These are phyloP conservation scores for Prionace glauca DNA, from an alignment of 2,797 vertebrate genomes.

Conservation along the genomic window DNA sequence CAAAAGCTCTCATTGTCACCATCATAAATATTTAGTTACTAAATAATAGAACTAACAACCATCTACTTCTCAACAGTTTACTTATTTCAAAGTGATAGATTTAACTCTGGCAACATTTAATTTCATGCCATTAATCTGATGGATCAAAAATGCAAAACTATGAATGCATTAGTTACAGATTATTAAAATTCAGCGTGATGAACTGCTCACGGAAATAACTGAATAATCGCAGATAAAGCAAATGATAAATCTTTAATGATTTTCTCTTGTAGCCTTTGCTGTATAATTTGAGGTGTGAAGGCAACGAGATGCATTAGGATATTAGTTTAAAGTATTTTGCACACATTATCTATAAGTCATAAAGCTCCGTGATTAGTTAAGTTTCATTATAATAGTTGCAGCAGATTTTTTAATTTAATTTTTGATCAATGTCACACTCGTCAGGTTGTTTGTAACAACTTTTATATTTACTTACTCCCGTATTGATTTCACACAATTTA, in stretches of 20 bases:
- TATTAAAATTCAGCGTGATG: conserved; percentile 2
- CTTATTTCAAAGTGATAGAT: background rate
- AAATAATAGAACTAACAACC: background rate
- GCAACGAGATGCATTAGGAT: background rate
- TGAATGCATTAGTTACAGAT: conserved; percentile 19
- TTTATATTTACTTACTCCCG: background rate
- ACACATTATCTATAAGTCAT: background rate
- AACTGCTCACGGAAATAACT: background rate
- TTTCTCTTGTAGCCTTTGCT: background rate
- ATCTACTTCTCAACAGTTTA: conserved; percentile 9
- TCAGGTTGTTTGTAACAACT: background rate
- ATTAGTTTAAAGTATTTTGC: background rate
- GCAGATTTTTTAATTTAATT: background rate
- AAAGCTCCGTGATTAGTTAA: conserved; percentile 3
- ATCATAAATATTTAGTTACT: background rate
- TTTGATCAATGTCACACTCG: background rate
- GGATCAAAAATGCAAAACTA: background rate
- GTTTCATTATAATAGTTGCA: background rate
- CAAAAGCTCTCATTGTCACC: background rate
- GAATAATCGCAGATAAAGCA: background rate
- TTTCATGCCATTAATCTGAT: conserved; percentile 11
- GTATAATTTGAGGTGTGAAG: background rate
- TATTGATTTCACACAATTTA: background rate
- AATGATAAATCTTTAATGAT: conserved; percentile 28
- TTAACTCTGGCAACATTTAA: conserved; percentile 25